Percentiles rank a stretch among this genome's conserved stretches.
These are phyloP conservation scores for Siniperca scherzeri DNA, from an alignment of 2,797 vertebrate genomes.

Conservation along the genomic window DNA sequence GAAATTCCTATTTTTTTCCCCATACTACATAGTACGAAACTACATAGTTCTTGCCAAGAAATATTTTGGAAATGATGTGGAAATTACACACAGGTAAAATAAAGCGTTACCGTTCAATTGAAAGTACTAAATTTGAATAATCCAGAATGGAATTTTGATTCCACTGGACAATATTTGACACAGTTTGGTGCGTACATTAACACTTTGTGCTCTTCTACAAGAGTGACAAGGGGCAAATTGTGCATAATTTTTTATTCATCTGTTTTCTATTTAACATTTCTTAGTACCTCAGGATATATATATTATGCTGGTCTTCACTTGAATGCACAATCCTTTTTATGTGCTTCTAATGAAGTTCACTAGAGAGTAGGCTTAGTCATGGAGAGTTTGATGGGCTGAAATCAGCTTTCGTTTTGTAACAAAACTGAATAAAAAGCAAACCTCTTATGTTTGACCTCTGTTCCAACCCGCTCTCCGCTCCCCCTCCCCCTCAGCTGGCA, in stretches of 20 bases:
- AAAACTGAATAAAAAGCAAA: not conserved
- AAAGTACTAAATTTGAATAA: not conserved
- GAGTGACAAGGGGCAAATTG: too few relatives aligned
- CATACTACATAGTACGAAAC: not conserved
- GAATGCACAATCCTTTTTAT: not conserved
- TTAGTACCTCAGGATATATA: too few relatives aligned
- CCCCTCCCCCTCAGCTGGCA: slow-evolving; percentile 84
- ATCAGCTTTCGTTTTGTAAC: not conserved
- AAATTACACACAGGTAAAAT: not conserved
- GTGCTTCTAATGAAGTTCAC: not conserved
- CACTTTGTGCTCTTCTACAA: not conserved
- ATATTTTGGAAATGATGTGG: not conserved
- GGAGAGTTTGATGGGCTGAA: not conserved
- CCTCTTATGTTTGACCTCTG: slow-evolving; percentile 25
- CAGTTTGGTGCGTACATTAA: not conserved
- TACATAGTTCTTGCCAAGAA: not conserved
- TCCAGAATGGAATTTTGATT: not conserved
- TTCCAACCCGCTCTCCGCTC: not conserved
- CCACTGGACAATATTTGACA: not conserved
- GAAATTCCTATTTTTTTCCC: not conserved
- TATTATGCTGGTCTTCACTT: not conserved
- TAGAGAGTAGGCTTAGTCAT: too few relatives aligned
- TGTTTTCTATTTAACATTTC: not conserved
- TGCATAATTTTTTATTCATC: not conserved
- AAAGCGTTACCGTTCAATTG: not conserved